Percentiles rank a stretch among this genome's conserved stretches.
Conservation (phyloP, 1,140 invertebrate species). For the Globodera rostochiensis region DNA sequence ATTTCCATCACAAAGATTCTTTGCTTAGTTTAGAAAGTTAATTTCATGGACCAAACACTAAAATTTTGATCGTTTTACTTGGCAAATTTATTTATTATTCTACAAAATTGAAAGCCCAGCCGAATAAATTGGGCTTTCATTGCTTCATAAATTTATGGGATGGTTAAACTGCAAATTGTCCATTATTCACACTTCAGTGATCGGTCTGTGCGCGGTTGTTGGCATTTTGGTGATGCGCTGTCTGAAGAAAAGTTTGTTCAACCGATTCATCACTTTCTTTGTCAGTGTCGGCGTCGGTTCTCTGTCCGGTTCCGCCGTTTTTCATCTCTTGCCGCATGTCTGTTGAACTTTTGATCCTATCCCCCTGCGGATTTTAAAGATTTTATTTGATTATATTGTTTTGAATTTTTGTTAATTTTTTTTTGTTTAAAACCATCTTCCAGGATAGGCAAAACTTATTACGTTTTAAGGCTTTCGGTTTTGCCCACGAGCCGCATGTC, state of each 20-base stretch:
- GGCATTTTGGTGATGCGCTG: constrained; percentile 73
- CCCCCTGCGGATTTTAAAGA: no score
- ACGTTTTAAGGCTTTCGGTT: no score
- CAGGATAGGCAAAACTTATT: no score
- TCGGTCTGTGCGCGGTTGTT: constrained; percentile 72
- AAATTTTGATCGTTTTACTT: no score
- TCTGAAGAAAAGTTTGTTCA: constrained; percentile 71
- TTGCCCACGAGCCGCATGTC: constrained; percentile 35
- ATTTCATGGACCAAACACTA: no score
- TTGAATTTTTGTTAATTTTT: no score
- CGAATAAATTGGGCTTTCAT: no score
- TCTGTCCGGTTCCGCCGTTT: constrained; percentile 72
- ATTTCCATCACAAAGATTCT: neutral
- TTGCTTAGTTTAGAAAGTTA: neutral
- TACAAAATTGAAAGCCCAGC: no score
- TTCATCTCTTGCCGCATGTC: constrained; percentile 67
- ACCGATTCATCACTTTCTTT: constrained; percentile 71
- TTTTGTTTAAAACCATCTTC: no score
- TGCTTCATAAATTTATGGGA: no score
- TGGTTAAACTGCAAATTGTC: neutral
- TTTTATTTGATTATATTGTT: no score
- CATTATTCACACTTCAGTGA: constrained; percentile 61
- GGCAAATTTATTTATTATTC: no score
- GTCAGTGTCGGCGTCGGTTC: constrained; percentile 75
- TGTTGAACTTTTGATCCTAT: constrained; percentile 21